Evolutionary conservation across 2,113 vertebrate species (phyloP), one percentile per base, ranked within the genome.

Genomic region (Pleuronectes platessa): DNA sequence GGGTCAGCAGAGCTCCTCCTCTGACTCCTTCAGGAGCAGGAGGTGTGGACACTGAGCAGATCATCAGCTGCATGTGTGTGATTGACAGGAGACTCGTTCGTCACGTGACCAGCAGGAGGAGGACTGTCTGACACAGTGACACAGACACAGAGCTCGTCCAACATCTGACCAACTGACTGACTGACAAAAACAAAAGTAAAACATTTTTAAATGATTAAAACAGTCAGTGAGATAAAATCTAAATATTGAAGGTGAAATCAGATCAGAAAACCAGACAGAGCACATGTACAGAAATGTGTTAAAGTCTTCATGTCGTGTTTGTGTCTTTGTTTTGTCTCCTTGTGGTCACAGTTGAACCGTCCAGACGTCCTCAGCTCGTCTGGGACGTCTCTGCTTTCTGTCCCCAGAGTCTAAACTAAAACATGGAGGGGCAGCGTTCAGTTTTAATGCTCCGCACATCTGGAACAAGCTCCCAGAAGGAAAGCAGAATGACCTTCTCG

Each of bases 1-100:
- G 26, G 62, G 80, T 11, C 81, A 83, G 80, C 68, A 83, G 69
- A 80, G 31, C 10, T 6, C 20, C 35, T 68, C 18, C 23, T 24
- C 55, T 58, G 21, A 26, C 23, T 2, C 12, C 21, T 7, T 5
- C 10, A 58, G 21, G 51, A 2, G 4, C 20, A 4, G 51, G 27
- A 31, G 27, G 27, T 6, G 5, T 6, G 4, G 5, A 31, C 35
- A 35, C 35, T 9, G 35, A 35, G 35, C 54, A 56, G 27, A 13
- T 17, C 45, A 15, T 47, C 66, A 23, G 66, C 31, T 31, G n/a
- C 0, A 6, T 31, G 27, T 31, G 27, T 31, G 5, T 31, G 31
- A 31, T 8, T 1, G 31, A 31, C 31, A 7, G n/a, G 55, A 27
- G 40, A 5, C 62, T 2, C 1, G 3, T 12, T 47, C 24, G 21